Base-by-base conservation (phyloP, 2,888 invertebrate genomes). In the Tiliacea aurago region DNA sequence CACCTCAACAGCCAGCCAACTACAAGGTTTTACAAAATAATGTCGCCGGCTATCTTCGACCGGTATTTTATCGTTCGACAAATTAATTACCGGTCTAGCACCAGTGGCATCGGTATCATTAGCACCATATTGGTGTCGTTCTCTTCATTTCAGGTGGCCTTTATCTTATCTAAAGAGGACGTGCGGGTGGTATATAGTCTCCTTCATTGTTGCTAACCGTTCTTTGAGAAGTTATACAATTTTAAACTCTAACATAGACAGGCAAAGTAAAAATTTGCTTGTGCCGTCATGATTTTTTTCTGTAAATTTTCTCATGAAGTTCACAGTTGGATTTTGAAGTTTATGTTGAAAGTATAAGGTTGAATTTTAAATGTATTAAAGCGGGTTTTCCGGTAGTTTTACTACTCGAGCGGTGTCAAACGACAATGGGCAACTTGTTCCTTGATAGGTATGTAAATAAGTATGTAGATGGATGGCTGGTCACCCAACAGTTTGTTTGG, bases 101-200 rank as follows among this genome's bases (percentile, higher is more conserved):
- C 89, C 88, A 86, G 84, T 87, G 80, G 73, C 94, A 93, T 94
- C 93, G 88, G 91, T 91, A 92, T 92, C 93, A 94, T 95, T 95
- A 95, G 90, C 86, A 87, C 88, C 90, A 91, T 93, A 95, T 95
- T 95, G 94, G 94, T 95, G 96, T 93, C 95, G 93, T 89, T 91
- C 91, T 90, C 87, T 92, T 90, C 91, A 91, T 92, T 94, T 94
- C 93, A 93, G 92, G 92, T 94, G 92, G 93, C 93, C 94, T 92
- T 94, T 96, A 96, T 96, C 96, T 96, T 95, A 96, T 96, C 96
- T 94, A 96, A 94, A 95, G 95, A 96, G 96, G 96, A 96, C 96
- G 96, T 96, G 95, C 95, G 96, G 95, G 95, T 90, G 91, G 92
- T 92, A 93, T 92, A 93, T 93, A 93, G 90, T 90, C 92, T 91